A percentile compares a stretch with the other conserved stretches of the same genome.
Conservation (phyloP, 2,888 invertebrate species). For the Villa cingulata region DNA sequence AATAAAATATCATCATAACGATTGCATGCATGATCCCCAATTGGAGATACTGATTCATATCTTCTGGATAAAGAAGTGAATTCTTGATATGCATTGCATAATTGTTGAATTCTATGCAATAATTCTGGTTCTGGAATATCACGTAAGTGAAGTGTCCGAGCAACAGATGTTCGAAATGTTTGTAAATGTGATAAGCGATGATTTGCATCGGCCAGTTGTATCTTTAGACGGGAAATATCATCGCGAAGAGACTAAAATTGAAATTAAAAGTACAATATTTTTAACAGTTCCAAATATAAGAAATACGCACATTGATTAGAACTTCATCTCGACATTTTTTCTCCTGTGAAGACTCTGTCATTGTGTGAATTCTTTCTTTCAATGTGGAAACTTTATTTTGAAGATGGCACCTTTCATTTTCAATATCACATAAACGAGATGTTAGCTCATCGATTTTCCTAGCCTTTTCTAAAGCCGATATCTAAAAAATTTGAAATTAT, state of each 20-base stretch:
- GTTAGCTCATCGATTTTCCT: constrained; percentile 74
- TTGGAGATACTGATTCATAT: constrained; percentile 41
- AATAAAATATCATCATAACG: constrained; percentile 31
- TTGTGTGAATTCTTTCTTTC: constrained; percentile 29
- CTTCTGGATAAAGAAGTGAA: constrained; percentile 70
- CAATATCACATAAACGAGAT: constrained; percentile 66
- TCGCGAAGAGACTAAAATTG: constrained; percentile 48
- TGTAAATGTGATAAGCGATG: constrained; percentile 64
- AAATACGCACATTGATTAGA: constrained; percentile 27
- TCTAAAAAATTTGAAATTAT: constrained; percentile 37
- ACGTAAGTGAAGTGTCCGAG: constrained; percentile 57
- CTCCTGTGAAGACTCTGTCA: constrained; percentile 31
- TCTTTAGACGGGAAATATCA: constrained; percentile 61
- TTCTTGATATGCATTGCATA: constrained; percentile 76
- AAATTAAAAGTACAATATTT: constrained; percentile 10
- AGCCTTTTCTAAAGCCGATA: constrained; percentile 67
- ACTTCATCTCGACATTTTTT: constrained; percentile 33
- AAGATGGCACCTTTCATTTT: constrained; percentile 54
- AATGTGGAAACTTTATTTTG: constrained; percentile 25
- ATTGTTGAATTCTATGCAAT: constrained; percentile 62
- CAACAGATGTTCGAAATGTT: constrained; percentile 61
- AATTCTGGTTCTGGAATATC: constrained; percentile 64
- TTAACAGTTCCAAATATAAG: not conserved
- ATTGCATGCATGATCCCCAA: constrained; percentile 32
- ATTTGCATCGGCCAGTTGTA: constrained; percentile 57